phyloP scores from a whole-genome alignment of 2,888 invertebrate species.

The Meghimatium bilineatum region DNA sequence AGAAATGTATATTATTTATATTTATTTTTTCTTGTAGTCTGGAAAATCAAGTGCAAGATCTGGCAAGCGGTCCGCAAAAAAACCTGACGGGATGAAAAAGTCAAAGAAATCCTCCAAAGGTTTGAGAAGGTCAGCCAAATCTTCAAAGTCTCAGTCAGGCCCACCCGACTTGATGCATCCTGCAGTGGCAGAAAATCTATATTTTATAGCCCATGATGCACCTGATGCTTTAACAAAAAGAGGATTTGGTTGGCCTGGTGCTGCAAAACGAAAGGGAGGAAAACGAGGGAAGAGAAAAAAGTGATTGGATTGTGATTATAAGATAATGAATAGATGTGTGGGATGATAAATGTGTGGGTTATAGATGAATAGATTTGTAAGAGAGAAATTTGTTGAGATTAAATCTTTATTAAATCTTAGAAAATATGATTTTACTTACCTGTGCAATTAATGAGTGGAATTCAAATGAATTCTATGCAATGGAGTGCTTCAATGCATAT shows the following conservation, averaged over 20 bases:
- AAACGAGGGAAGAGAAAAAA: constrained; percentile 53
- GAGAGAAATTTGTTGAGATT: too few relatives aligned
- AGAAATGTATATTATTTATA: background rate
- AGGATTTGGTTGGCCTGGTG: constrained; percentile 93
- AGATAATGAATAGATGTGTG: background rate
- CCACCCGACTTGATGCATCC: constrained; percentile 80
- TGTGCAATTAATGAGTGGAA: too few relatives aligned
- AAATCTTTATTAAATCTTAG: too few relatives aligned
- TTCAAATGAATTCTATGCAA: too few relatives aligned
- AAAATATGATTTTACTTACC: too few relatives aligned
- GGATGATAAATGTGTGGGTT: too few relatives aligned
- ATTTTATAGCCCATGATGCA: constrained; percentile 94
- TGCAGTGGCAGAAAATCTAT: constrained; percentile 94
- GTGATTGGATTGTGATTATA: background rate
- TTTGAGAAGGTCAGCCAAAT: constrained; percentile 63
- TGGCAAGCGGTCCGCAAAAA: constrained; percentile 69
- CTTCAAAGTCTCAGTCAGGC: constrained; percentile 62
- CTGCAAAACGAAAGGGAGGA: constrained; percentile 86
- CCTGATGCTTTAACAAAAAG: constrained; percentile 90
- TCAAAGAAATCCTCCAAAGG: constrained; percentile 64
- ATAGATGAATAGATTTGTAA: too few relatives aligned
- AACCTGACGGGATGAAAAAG: constrained; percentile 61
- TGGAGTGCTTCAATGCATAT: too few relatives aligned
- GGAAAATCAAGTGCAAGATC: constrained; percentile 52
- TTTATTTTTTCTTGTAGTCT: background rate